Evolutionary conservation across 2,797 vertebrate genomes (phyloP), one percentile per base, ranked within the genome.

Genomic region (Rhinella marina): DNA sequence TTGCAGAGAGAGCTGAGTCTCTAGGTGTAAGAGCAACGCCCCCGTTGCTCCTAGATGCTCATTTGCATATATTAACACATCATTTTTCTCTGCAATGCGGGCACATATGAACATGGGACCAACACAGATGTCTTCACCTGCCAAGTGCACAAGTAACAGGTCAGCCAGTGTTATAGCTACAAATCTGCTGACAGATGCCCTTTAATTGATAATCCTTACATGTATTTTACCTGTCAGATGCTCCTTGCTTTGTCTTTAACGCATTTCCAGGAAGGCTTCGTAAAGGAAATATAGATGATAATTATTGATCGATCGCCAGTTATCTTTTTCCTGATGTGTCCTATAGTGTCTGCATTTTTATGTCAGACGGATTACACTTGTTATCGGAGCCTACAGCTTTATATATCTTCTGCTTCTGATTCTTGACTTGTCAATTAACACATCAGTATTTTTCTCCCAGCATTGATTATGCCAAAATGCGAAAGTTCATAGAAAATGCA

Each of bases 401-500:
- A 79, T 59, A 25, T 79, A 56, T 17, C 2, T 10, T n/a, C n/a
- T n/a, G n/a, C 7, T 54, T 57, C n/a, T 17, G 12, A 21, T 59
- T 32, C 54, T 21, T 78, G 32, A 68, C 23, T 81, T 14, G 50
- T n/a, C 23, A 23, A 52, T 68, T 66, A 82, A 48, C n/a, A 25
- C 21, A 21, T 84, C 68, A 48, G 32, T 48, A 13, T 64, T 82
- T 61, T 32, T 48, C 56, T 64, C 56, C 56, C 27, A 17, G 62
- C 32, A 82, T 52, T 76, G 57, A 87, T 75, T 76, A 32, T 54
- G 48, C 16, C 52, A 62, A 25, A 70, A 10, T 75, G 48, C n/a
- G n/a, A 62, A 61, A 21, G 77, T 48, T 73, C 23, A 70, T 57
- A 72, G 76, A 82, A 82, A 52, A 62, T 75, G 56, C 25, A 75